Evolutionary conservation across 1,140 invertebrate species (phyloP).

Genomic region (Penaeus chinensis): DNA sequence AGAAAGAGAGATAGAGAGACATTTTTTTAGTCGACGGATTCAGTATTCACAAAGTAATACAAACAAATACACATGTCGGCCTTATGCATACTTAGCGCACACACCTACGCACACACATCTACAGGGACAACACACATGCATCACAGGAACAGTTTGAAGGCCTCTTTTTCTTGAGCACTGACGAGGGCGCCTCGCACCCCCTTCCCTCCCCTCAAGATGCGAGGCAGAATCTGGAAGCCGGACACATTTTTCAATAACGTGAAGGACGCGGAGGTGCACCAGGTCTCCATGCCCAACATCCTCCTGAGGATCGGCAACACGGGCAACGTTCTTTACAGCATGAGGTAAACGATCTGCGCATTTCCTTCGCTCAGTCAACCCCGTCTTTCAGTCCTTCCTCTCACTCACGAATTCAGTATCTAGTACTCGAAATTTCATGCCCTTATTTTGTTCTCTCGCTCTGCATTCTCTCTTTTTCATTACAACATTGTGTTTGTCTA

Average conservation of each 20-base stretch:
- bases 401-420: too few species aligned
- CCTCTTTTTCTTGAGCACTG: constrained; percentile 33
- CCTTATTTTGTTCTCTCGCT: neutral
- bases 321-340: constrained; percentile 69
- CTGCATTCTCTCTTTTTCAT: neutral
- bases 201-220: constrained; percentile 62
- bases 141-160: constrained; percentile 19
- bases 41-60: too few species aligned
- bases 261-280: constrained; percentile 69
- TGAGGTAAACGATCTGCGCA: constrained; percentile 66
- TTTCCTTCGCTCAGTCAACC: too few species aligned
- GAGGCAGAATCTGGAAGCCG: constrained; percentile 74
- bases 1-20: too few species aligned
- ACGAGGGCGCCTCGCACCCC: neutral
- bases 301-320: constrained; percentile 68
- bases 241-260: constrained; percentile 77
- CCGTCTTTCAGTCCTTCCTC: too few species aligned
- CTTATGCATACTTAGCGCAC: too few species aligned
- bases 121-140: too few species aligned
- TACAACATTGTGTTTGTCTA: neutral
- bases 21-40: too few species aligned
- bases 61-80: too few species aligned
- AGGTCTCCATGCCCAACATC: constrained; percentile 69
- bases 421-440: too few species aligned
- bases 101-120: too few species aligned